Conservation (phyloP, 1,140 invertebrate genomes). For the Apis dorsata region DNA sequence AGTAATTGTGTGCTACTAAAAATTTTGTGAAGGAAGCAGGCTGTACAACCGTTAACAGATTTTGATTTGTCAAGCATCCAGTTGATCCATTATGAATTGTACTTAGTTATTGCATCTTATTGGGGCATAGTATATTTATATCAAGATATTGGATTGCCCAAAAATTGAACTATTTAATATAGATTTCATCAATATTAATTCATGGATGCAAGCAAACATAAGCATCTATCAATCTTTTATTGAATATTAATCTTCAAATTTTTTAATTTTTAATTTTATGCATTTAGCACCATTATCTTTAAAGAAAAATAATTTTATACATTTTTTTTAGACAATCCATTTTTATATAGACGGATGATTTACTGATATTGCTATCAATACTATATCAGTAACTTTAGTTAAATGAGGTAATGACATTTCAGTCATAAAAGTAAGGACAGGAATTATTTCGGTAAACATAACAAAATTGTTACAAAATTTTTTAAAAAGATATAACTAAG, state of each 20-base stretch:
- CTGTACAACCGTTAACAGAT: conserved; percentile 65
- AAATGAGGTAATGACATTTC: conserved; percentile 74
- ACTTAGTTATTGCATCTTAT: conserved; percentile 73
- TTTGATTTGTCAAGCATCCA: conserved; percentile 70
- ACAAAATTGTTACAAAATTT: conserved; percentile 59
- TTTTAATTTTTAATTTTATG: conserved; percentile 73
- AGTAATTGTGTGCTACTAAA: conserved; percentile 57
- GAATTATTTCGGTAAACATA: conserved; percentile 60
- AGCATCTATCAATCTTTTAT: conserved; percentile 69
- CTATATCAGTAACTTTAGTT: conserved; percentile 75
- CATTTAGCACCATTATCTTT: conserved; percentile 75
- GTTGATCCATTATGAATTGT: conserved; percentile 69
- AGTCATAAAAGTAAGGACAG: conserved; percentile 70
- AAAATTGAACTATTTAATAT: conserved; percentile 64
- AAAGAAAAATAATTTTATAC: conserved; percentile 73
- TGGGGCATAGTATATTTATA: conserved; percentile 54
- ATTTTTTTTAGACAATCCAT: conserved; percentile 74
- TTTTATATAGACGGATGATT: conserved; percentile 73
- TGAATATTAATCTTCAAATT: conserved; percentile 66
- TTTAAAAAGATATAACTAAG: conserved; percentile 46
- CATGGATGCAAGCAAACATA: conserved; percentile 68
- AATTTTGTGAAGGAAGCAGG: conserved; percentile 60
- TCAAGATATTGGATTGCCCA: conserved; percentile 71
- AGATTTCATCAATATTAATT: conserved; percentile 61
- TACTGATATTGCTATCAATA: conserved; percentile 69